Evolutionary conservation across 1,140 invertebrate genomes (phyloP).

Genomic region (Scaptomyza hsui): DNA sequence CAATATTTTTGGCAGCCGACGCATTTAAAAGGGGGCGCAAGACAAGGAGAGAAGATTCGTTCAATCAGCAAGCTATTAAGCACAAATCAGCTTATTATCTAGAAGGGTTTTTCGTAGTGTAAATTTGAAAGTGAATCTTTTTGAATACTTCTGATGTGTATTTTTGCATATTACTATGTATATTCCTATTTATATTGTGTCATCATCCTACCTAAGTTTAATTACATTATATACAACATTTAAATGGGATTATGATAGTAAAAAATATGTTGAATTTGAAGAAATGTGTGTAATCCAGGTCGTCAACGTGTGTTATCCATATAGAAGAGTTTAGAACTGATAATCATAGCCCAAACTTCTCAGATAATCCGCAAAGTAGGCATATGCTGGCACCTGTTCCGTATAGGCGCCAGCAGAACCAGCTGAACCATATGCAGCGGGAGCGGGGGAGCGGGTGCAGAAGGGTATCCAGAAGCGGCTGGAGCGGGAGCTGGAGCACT

Average conservation of each 20-base stretch:
- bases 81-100: background rate
- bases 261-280: background rate
- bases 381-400: slow-evolving; percentile 51
- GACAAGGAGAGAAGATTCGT: slow-evolving; percentile 3
- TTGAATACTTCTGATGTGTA: slow-evolving; percentile 2
- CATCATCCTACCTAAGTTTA: slow-evolving; percentile 41
- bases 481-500: slow-evolving; percentile 40
- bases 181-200: slow-evolving; percentile 32
- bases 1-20: slow-evolving; percentile 78
- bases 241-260: background rate
- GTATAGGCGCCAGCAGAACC: slow-evolving; percentile 68
- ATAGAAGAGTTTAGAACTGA: background rate
- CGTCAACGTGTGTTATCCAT: background rate
- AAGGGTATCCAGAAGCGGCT: too few species aligned
- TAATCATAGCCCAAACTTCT: background rate
- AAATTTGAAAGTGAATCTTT: too few species aligned
- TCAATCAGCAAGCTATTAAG: slow-evolving; percentile 23
- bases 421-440: background rate
- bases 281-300: background rate
- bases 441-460: slow-evolving; percentile 36
- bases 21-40: slow-evolving; percentile 16
- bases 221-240: background rate
- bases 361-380: background rate
- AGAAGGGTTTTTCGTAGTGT: background rate
- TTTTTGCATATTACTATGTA: slow-evolving; percentile 6